Base-by-base conservation (phyloP, 2,888 invertebrate genomes). In the Scrobipalpa costella region DNA sequence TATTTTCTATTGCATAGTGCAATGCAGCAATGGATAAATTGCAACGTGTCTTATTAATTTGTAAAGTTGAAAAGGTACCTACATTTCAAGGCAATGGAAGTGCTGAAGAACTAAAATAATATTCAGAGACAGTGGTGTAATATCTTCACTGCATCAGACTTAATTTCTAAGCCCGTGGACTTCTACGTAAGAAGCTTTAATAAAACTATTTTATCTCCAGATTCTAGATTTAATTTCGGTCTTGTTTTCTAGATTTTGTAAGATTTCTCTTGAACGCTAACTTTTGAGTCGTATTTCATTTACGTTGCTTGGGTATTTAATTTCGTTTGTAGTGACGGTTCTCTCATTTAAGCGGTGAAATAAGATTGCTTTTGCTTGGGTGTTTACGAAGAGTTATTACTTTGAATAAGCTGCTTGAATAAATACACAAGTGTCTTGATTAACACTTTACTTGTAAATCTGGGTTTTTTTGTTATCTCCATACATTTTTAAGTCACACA, bases 201-300 rank as follows among this genome's bases (percentile, higher is more conserved):
- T 63, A 58, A 66, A 66, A 63, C 65, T 63, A 63, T 61, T 63
- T 57, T 59, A 59, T 59, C 62, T 63, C 34, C 50, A 34, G 36
- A 3, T n/a, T 44, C 21, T 5, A 59, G 59, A 64, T 66, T 66
- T 64, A 52, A 66, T 66, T 64, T 64, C n/a, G 44, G 59, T 57
- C 55, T 60, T 65, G 27, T 63, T 66, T 61, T 63, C 50, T 59
- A 58, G 52, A 61, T 65, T 52, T 65, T 44, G 27, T 65, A 36
- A 62, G 55, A 62, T 62, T 62, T 36, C 50, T 34, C 63, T 19
- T n/a, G 9, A 38, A 21, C 60, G 27, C 40, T 55, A 60, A 36
- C 60, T 63, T 63, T 63, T 63, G 63, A 52, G 50, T 61, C 64
- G 34, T 50, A 49, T 57, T 64, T 61, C 55, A 64, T 61, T 57